These are phyloP conservation scores for Dinocampus coccinellae DNA, from an alignment of 2,888 invertebrate species.

Conservation along the genomic window DNA sequence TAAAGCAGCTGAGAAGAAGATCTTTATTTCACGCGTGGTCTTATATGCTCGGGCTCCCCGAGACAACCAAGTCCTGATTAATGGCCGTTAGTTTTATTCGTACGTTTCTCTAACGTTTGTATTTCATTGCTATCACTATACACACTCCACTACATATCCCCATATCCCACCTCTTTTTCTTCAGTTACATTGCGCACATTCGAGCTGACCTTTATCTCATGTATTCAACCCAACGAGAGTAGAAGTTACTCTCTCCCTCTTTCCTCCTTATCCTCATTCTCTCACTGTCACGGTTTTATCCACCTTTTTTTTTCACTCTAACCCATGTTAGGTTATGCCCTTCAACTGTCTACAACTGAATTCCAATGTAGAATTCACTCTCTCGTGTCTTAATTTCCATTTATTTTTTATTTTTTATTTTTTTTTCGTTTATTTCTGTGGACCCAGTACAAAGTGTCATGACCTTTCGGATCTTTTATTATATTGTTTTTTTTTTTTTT, in stretches of 20 bases:
- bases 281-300: conserved; percentile 28
- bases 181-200: conserved; percentile 36
- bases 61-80: conserved; percentile 63
- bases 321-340: not conserved
- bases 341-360: conserved; percentile 14
- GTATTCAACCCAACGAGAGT: conserved; percentile 39
- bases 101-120: conserved; percentile 41
- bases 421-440: conserved; percentile 1
- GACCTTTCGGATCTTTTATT: not conserved
- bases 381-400: not conserved
- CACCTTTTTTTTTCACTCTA: conserved; percentile 27
- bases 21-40: conserved; percentile 58
- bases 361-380: not conserved
- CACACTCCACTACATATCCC: not conserved
- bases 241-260: conserved; percentile 42
- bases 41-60: conserved; percentile 52
- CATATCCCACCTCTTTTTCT: conserved; percentile 26
- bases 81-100: conserved; percentile 65
- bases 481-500: no score
- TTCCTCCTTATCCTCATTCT: conserved; percentile 35
- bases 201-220: conserved; percentile 60
- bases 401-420: not conserved
- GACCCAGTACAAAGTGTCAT: not conserved
- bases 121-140: conserved; percentile 30
- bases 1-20: conserved; percentile 60